Evolutionary conservation across 1,140 invertebrate genomes (phyloP), one percentile per base, ranked within the genome.

Genomic region (Penaeus chinensis): DNA sequence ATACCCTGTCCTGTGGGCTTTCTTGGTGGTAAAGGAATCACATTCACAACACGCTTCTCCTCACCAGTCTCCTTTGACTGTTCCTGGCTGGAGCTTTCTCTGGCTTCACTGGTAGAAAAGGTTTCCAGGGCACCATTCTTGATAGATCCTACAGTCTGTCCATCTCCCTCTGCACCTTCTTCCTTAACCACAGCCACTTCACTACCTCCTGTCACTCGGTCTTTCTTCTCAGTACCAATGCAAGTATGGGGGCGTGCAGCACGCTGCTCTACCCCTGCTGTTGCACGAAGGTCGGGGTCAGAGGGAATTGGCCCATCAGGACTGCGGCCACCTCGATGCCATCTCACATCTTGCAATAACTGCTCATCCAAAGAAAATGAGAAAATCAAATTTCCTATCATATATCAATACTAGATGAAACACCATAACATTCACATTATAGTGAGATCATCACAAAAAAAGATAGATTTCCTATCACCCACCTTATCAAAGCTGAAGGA

Each of bases 401-500:
- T 54, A 54, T 54, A 13, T 54, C 54, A 54, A 54, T 54, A 54
- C 54, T 54, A 54, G 1, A 1, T 13, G 16, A 54, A 54, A 54
- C 66, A 71, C 66, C 1, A 11, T 22, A 13, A 11, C 32, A n/a
- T 0, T 24, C 18, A 20, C n/a, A 71, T 11, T 1, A 22, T 71
- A 32, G 1, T 16, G 5, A 66, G 61, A 20, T 62, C 18, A 54
- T 24, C 7, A n/a, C 11, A 47, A 24, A 84, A 84, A 32, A n/a
- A 77, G 54, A 69, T 66, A 4, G 27, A 54, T 60, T 54, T 16
- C 54, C 54, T 16, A 0, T 54, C 16, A 69, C 71, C 82, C 91
- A 95, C 94, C 93, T 95, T 94, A 90, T 96, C 95, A 80, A 96
- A 93, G 91, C 94, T 94, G 85, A 95, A 92, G 87, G 94, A 94